These are phyloP conservation scores for Neofelis nebulosa DNA, from an alignment of 2,113 vertebrate genomes.

Conservation along the genomic window DNA sequence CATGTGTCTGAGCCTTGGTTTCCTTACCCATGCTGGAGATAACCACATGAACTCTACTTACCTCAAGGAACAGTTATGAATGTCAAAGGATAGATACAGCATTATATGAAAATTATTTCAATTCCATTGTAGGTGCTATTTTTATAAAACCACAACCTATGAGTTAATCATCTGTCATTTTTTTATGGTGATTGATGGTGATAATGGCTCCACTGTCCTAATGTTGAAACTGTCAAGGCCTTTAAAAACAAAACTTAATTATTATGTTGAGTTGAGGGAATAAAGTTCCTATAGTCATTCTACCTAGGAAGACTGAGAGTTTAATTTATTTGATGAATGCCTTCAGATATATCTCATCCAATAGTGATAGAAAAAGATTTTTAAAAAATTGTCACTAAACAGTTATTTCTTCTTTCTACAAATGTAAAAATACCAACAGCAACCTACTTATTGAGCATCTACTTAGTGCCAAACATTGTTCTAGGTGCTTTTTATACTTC, in stretches of 20 bases:
- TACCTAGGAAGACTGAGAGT: not conserved
- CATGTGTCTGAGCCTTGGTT: not conserved
- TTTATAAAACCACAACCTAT: not conserved
- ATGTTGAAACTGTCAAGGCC: not conserved
- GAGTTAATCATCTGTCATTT: slow-evolving; percentile 6
- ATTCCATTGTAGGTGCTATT: not conserved
- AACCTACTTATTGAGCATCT: not conserved
- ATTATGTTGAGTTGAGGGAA: not conserved
- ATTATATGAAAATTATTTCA: slow-evolving; percentile 4
- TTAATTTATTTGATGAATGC: slow-evolving; percentile 5
- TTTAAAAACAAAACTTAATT: slow-evolving; percentile 2
- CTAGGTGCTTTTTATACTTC: not conserved
- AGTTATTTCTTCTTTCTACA: not conserved
- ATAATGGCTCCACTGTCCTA: not conserved
- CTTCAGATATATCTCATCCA: not conserved
- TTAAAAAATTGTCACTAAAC: not conserved
- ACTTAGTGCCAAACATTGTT: not conserved
- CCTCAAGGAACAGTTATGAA: not conserved
- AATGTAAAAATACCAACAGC: not conserved
- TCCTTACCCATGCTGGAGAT: not conserved
- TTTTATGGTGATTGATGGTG: not conserved
- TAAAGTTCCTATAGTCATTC: not conserved
- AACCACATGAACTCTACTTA: not conserved
- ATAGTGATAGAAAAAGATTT: not conserved
- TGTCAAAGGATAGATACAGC: not conserved